Base-by-base conservation (phyloP, 2,113 vertebrate species). In the Triplophysa rosa region DNA sequence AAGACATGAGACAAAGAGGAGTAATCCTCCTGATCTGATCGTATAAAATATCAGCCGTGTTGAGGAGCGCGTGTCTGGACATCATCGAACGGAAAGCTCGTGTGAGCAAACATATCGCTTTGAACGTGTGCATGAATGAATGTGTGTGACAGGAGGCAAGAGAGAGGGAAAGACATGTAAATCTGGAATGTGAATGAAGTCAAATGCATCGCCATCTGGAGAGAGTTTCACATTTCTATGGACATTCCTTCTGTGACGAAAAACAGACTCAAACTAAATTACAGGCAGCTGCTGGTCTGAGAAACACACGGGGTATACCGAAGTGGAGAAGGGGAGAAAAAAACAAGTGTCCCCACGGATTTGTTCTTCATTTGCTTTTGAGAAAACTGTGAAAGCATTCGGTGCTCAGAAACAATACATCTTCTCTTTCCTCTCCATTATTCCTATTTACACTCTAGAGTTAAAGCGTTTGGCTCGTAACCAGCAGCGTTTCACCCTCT, bases 181-280 rank as follows among this genome's bases (percentile, higher is more conserved):
- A 76, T 65, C 42, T 76, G 73, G 61, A 76, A 64, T 26, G 45
- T 52, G 26, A 52, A 64, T 71, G 21, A n/a, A 85, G 80, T 79
- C 66, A 81, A 86, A 87, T 80, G 67, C 54, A 11, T 73, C 84
- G 66, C 75, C 91, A 88, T 90, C 86, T 90, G 87, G 89, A 90
- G 90, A 83, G 87, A n/a, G 86, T 91, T 88, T 93, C 82, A 87
- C 80, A 85, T 90, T 93, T 91, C 90, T 87, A 88, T 66, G 82
- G 88, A 88, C 87, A 87, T 87, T 91, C 85, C 82, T 86, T 71
- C 84, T 69, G 62, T 67, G 69, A 61, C 76, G 23, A 84, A 84
- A 87, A 83, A 86, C 89, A 88, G 84, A 79, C 58, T 72, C 52
- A 56, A 79, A 70, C 75, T 42, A 85, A 88, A 87, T 82, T 87